A percentile compares a stretch with the other conserved stretches of the same genome.
phyloP scores from a whole-genome alignment of 2,797 vertebrate genomes.

The Clarias fuscus region DNA sequence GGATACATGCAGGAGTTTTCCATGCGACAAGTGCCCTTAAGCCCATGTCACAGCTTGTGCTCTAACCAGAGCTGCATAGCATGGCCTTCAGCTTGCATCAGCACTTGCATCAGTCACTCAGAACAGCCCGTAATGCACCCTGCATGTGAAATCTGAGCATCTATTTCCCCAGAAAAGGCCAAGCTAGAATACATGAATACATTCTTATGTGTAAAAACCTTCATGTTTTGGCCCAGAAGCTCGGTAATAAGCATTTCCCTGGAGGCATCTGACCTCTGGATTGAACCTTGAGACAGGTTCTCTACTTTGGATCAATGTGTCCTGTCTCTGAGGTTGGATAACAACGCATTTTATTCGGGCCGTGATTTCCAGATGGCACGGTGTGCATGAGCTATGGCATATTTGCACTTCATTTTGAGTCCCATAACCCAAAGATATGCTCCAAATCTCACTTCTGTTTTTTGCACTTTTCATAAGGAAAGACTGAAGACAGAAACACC shows the following conservation, averaged over 20 bases:
- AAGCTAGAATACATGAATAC: slow-evolving; percentile 11
- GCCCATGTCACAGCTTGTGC: not conserved
- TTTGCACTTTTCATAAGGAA: not conserved
- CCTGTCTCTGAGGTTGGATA: not conserved
- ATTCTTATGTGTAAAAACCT: not conserved
- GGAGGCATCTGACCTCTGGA: slow-evolving; percentile 10
- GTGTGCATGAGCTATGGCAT: not conserved
- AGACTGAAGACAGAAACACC: not conserved
- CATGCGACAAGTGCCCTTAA: not conserved
- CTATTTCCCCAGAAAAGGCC: not conserved
- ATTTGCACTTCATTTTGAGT: slow-evolving; percentile 4
- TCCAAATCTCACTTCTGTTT: not conserved
- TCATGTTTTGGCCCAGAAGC: slow-evolving; percentile 3
- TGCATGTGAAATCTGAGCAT: not conserved
- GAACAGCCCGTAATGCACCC: not conserved
- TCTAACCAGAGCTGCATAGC: not conserved
- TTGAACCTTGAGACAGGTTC: slow-evolving; percentile 16
- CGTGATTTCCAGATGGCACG: not conserved
- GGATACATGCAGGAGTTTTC: no score
- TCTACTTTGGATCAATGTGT: slow-evolving; percentile 9
- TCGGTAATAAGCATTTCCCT: not conserved
- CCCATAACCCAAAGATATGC: not conserved
- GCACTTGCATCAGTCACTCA: slow-evolving; percentile 2
- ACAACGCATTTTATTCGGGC: slow-evolving; percentile 14
- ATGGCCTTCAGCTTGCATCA: not conserved